Percentiles rank a stretch among this genome's conserved stretches.
Conservation (phyloP, 2,113 vertebrate genomes). For the Ranitomeya imitator region DNA sequence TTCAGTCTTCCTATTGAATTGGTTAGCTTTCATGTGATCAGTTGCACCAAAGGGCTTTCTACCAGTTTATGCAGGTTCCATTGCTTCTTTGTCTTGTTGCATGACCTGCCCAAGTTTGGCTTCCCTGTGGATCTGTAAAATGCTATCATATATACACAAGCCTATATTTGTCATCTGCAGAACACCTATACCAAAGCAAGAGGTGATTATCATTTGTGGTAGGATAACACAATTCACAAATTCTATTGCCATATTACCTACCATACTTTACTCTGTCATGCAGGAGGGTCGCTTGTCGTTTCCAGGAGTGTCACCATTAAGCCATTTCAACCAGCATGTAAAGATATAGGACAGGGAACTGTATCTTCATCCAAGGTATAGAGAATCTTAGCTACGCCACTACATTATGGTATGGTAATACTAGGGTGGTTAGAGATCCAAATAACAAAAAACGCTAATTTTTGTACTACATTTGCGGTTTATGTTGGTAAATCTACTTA, state of each 20-base stretch:
- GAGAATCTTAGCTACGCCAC: background rate
- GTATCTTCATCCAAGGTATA: background rate
- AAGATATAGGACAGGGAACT: background rate
- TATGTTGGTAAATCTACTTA: background rate
- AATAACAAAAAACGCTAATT: background rate
- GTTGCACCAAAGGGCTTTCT: background rate
- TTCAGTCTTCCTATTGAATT: background rate
- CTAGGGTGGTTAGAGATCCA: background rate
- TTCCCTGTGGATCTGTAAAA: background rate
- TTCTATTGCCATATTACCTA: background rate
- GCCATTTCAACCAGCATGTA: background rate
- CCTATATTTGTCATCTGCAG: background rate
- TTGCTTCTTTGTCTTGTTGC: background rate
- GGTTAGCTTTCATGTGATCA: background rate
- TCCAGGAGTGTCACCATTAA: background rate
- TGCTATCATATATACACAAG: background rate
- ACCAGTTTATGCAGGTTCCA: background rate
- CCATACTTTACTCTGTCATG: background rate
- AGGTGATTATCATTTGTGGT: background rate
- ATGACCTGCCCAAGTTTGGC: background rate
- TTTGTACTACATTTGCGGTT: background rate
- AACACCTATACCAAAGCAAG: slow-evolving; percentile 1
- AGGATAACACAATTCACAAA: background rate
- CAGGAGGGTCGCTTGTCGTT: background rate
- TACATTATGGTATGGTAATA: background rate